phyloP scores from a whole-genome alignment of 92 coral and sea anemone species.

The Palythoa caribaeorum region DNA sequence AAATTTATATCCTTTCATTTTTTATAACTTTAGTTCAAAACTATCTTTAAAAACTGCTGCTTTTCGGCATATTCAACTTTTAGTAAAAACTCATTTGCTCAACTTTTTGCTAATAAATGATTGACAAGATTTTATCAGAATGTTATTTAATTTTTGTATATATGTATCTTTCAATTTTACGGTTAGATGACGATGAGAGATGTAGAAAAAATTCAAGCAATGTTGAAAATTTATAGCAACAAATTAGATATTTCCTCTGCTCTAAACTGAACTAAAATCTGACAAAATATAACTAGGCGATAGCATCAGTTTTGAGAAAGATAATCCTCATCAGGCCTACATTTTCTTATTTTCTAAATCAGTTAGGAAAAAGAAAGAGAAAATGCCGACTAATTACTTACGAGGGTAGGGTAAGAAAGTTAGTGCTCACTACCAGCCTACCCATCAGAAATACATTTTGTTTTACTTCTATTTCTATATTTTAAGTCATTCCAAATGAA shows the following conservation, averaged over 20 bases:
- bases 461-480: neutral
- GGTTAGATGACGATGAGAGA: neutral
- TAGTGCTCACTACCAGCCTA: neutral
- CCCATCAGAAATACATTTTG: neutral
- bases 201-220: neutral
- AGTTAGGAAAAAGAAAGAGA: neutral
- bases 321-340: neutral
- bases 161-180: neutral
- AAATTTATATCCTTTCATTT: too few relatives aligned
- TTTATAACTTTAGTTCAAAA: neutral
- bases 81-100: neutral
- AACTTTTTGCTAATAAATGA: neutral
- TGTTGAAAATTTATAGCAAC: neutral
- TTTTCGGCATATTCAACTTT: too few relatives aligned
- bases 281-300: neutral
- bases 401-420: neutral
- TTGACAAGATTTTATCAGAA: neutral
- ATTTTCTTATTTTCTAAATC: too few relatives aligned
- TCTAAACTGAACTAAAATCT: neutral
- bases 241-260: neutral
- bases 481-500: neutral
- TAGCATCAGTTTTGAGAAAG: neutral
- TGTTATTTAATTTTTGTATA: neutral
- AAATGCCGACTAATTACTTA: neutral
- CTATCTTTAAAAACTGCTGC: neutral